Conservation (phyloP, 2,113 vertebrate species). For the Cryptotis parvus region DNA sequence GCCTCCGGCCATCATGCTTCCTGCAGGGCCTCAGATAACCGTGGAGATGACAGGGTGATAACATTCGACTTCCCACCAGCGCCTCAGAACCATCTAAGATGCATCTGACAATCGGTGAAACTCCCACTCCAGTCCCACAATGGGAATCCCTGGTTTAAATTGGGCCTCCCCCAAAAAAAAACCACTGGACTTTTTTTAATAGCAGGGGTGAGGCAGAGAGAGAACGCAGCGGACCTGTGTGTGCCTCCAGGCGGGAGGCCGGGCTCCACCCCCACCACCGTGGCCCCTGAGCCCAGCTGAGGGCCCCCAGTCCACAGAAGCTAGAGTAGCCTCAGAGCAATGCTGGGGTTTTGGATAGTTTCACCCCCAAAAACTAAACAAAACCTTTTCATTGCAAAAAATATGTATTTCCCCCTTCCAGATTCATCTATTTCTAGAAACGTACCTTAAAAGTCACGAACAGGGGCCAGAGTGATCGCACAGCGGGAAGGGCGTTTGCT, state of each 20-base stretch:
- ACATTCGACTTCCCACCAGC: slow-evolving; percentile 8
- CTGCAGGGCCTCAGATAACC: slow-evolving; percentile 55
- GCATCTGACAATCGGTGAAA: neutral
- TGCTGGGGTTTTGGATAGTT: too few species aligned
- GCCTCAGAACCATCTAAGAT: slow-evolving; percentile 14
- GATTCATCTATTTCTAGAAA: neutral
- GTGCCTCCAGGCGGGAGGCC: too few species aligned
- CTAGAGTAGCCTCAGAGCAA: too few species aligned
- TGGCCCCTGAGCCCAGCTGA: neutral
- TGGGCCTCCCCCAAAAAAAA: neutral
- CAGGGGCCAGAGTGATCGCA: too few species aligned
- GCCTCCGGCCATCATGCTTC: neutral
- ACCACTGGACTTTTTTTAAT: neutral
- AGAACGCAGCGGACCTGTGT: too few species aligned
- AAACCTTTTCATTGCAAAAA: neutral
- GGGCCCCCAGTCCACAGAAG: too few species aligned
- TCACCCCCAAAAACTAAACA: neutral
- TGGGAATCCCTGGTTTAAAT: neutral
- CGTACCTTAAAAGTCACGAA: neutral
- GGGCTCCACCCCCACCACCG: neutral
- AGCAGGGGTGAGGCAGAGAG: too few species aligned
- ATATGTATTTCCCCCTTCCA: too few species aligned
- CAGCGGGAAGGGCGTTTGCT: too few species aligned
- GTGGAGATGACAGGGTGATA: slow-evolving; percentile 14
- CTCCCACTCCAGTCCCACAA: neutral